Evolutionary conservation across 2,797 vertebrate genomes (phyloP), one percentile per base, ranked within the genome.

Genomic region (Myripristis jacobus): DNA sequence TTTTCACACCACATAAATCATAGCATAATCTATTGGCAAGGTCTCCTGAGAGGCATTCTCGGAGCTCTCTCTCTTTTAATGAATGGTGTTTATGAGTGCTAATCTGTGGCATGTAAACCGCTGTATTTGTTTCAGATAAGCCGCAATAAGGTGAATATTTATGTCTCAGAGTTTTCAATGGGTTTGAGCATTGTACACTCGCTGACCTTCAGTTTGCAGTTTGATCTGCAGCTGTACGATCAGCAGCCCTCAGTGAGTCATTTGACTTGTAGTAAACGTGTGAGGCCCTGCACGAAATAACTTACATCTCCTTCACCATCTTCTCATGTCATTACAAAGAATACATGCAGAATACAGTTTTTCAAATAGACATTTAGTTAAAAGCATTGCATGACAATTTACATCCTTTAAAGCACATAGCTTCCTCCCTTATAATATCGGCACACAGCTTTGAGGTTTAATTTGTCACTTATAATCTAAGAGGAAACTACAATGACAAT

Each of bases 1-100:
- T 82, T 87, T 92, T 93, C 82, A 82, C 93, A 92, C 88, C 80
- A 87, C 84, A 92, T 93, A 86, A 91, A 92, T 93, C 89, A 91
- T 27, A 55, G 60, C 55, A 89, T 88, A 91, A 92, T 93, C 89
- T 92, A 79, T 85, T 93, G 91, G 91, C 89, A 79, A 66, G 31
- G 25, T 48, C 31, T 60, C 67, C 29, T 61, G 71, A 76, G 84
- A 87, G 81, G 74, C 8, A 25, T 63, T 80, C 47, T 78, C 21
- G 0, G 55, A 83, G 52, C 51, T 55, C 57, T 62, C 57, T 62
- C 63, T 72, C 59, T 61, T 65, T 57, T 88, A 93, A 92, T 85
- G 69, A 92, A 91, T 87, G 69, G 75, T 92, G 88, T 89, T 92
- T 89, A 90, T 84, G 80, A 88, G 75, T 73, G 66, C 77, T 88